These are phyloP conservation scores for Polylopha cassiicola DNA, from an alignment of 2,888 invertebrate genomes.

Conservation along the genomic window DNA sequence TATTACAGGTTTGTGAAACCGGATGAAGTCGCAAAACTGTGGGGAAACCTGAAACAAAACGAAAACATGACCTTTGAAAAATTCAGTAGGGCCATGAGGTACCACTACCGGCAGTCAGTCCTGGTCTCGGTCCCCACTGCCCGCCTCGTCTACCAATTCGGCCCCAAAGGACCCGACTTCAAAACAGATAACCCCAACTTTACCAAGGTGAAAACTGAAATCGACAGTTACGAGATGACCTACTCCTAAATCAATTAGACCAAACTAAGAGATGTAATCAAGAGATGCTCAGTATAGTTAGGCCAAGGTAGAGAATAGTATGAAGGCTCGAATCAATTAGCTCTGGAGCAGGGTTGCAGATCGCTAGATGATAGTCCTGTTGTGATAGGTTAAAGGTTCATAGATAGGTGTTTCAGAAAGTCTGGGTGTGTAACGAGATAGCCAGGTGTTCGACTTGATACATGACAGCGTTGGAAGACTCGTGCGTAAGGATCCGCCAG, in stretches of 20 bases:
- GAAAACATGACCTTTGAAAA: constrained; percentile 95
- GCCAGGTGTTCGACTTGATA: constrained; percentile 2
- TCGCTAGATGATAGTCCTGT: constrained; percentile 16
- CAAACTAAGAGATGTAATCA: constrained; percentile 30
- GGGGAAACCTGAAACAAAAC: constrained; percentile 92
- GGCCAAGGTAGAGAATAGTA: constrained; percentile 25
- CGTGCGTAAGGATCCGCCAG: constrained; percentile 15
- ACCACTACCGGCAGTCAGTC: constrained; percentile 87
- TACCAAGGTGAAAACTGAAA: constrained; percentile 60
- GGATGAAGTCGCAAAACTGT: constrained; percentile 89
- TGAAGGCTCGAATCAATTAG: constrained; percentile 6
- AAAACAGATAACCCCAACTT: constrained; percentile 80
- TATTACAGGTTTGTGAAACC: constrained; percentile 88
- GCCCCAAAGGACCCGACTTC: constrained; percentile 87
- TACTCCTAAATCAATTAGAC: constrained; percentile 51
- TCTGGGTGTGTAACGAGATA: constrained; percentile 38
- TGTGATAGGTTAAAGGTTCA: constrained; percentile 17
- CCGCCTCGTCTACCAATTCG: constrained; percentile 88
- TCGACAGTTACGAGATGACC: constrained; percentile 42
- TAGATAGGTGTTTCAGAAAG: constrained; percentile 47
- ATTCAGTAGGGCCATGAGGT: constrained; percentile 92
- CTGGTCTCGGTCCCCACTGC: constrained; percentile 86
- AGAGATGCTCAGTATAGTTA: constrained; percentile 31
- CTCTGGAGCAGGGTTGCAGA: no score
- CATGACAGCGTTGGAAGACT: constrained; percentile 7